Base-by-base conservation (phyloP, 2,888 invertebrate genomes). In the Pyralis farinalis region DNA sequence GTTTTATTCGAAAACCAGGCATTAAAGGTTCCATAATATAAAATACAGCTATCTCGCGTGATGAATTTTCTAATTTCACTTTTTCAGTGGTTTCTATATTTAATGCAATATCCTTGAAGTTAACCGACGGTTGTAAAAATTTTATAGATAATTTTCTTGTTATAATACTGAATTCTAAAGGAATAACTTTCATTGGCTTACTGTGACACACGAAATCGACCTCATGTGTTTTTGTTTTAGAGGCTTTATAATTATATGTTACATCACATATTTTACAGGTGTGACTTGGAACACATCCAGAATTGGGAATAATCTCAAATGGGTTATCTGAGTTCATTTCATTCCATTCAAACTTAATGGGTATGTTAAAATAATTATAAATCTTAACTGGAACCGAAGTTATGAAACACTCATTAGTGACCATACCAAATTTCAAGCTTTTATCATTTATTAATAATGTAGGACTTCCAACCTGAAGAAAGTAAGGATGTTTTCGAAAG, bases 1-100 rank as follows among this genome's bases (percentile, higher is more conserved):
- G 93, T 51, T 85, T 71, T 36, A 93, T 74, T 42, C 45, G 70
- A 49, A 91, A 75, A 35, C 90, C 83, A 35, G 84, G 83, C 36
- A 84, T 69, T 8, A 80, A 56, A 1, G 90, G 90, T 34, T 91
- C 72, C 22, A 90, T 69, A 58, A 92, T 89, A 35, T 80, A 62
- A 68, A 90, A 91, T 3, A 72, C 55, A 0, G 90, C 88, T 32
- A 84, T 71, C 58, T 90, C 90, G 45, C 91, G 84, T 1, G 92
- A 84, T 10, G 86, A 81, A 63, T 92, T 92, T 53, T 79, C 83
- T 25, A 92, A 55, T 54, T 82, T 82, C 0, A 91, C 78, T 54
- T 73, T 89, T 51, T 87, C 83, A 20, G 61, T 45, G 0, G 69
- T 65, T 60, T 79, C 75, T 37, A 87, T 65, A 47, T 89, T 84